Evolutionary conservation across 1,140 invertebrate genomes (phyloP).

Genomic region (Bombus picipes): DNA sequence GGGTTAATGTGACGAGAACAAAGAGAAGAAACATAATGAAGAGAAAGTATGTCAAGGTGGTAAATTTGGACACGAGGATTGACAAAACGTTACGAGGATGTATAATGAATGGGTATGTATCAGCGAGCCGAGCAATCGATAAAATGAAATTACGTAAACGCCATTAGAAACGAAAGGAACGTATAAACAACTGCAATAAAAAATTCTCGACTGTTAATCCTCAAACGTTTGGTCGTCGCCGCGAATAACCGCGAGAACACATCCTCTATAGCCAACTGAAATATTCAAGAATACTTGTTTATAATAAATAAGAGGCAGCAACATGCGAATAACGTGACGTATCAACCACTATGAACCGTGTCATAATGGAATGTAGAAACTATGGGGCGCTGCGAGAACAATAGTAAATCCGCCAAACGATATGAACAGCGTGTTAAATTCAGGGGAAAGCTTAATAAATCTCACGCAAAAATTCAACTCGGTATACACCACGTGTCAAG

Average conservation of each 20-base stretch:
- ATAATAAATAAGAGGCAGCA: no score
- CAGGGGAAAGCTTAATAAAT: no score
- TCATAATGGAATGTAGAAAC: no score
- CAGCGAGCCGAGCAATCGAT: not conserved
- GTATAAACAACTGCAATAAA: not conserved
- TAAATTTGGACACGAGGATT: conserved; percentile 61
- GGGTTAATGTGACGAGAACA: not conserved
- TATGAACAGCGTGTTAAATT: no score
- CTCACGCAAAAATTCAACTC: no score
- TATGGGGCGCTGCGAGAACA: no score
- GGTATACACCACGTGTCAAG: no score
- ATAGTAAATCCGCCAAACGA: no score
- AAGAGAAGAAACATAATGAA: conserved; percentile 25
- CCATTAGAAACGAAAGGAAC: not conserved
- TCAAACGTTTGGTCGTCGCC: not conserved
- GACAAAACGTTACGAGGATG: conserved; percentile 45
- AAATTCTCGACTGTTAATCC: not conserved
- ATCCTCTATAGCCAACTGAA: not conserved
- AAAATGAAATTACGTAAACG: not conserved
- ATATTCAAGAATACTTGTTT: not conserved
- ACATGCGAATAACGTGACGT: no score
- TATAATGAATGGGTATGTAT: conserved; percentile 8
- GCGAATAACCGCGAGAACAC: not conserved
- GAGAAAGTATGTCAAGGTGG: conserved; percentile 75
- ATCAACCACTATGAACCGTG: no score